A percentile compares a stretch with the other conserved stretches of the same genome.
Evolutionary conservation across 1,140 invertebrate genomes (phyloP).

Genomic region (Drosophila busckii): DNA sequence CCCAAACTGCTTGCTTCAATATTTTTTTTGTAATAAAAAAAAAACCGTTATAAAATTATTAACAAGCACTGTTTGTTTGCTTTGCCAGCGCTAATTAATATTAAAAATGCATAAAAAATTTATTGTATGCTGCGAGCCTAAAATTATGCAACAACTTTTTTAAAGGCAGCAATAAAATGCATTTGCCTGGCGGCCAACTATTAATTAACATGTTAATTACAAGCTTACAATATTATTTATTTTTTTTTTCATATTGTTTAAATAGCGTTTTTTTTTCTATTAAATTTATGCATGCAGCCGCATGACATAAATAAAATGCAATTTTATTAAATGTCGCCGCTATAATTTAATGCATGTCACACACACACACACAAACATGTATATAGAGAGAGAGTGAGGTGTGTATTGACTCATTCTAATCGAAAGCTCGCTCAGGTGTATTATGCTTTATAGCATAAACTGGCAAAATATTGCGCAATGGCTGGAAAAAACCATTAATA

Average conservation of each 20-base stretch:
- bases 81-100: slow-evolving; percentile 70
- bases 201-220: slow-evolving; percentile 77
- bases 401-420: slow-evolving; percentile 41
- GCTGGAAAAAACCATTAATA: slow-evolving; percentile 76
- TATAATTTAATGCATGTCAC: slow-evolving; percentile 64
- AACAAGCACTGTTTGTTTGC: slow-evolving; percentile 23
- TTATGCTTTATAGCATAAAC: slow-evolving; percentile 39
- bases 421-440: slow-evolving; percentile 66
- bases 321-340: slow-evolving; percentile 69
- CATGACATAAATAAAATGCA: slow-evolving; percentile 66
- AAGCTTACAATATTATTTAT: slow-evolving; percentile 48
- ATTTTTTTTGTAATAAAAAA: slow-evolving; percentile 27
- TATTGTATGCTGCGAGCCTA: slow-evolving; percentile 40
- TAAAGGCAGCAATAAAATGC: slow-evolving; percentile 39
- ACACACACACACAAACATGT: slow-evolving; percentile 2
- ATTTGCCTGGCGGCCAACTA: slow-evolving; percentile 52
- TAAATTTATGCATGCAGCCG: not conserved
- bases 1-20: not conserved
- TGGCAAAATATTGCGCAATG: slow-evolving; percentile 70
- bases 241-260: too few relatives aligned
- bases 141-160: slow-evolving; percentile 60
- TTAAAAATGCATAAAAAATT: slow-evolving; percentile 34
- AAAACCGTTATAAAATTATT: slow-evolving; percentile 25
- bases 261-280: not conserved
- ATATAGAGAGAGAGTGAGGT: not conserved